Conservation (phyloP, 2,888 invertebrate species). For the Diloba caeruleocephala region DNA sequence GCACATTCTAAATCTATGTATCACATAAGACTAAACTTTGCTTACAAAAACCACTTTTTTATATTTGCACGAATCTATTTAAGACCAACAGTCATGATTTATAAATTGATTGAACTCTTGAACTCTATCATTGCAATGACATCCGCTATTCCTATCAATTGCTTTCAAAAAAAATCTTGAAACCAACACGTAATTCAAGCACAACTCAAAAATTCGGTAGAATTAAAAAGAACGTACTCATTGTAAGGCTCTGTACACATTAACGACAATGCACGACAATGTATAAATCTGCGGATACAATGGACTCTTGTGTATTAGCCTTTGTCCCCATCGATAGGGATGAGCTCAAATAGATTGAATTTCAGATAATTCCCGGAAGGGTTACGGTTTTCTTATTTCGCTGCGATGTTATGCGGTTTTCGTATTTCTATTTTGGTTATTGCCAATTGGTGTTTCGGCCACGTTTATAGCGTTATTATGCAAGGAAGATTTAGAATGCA, state of each 20-base stretch:
- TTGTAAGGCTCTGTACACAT: slow-evolving; percentile 82
- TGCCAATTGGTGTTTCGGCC: slow-evolving; percentile 58
- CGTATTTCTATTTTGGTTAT: slow-evolving; percentile 50
- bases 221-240: slow-evolving; percentile 74
- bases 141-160: slow-evolving; percentile 29
- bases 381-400: slow-evolving; percentile 78
- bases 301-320: slow-evolving; percentile 78
- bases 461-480: slow-evolving; percentile 57
- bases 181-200: slow-evolving; percentile 33
- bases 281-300: slow-evolving; percentile 86
- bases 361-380: slow-evolving; percentile 82
- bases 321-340: slow-evolving; percentile 83
- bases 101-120: too few species aligned
- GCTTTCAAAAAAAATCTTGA: slow-evolving; percentile 11
- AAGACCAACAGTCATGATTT: slow-evolving; percentile 13
- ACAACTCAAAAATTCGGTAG: slow-evolving; percentile 59
- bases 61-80: too few species aligned
- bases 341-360: slow-evolving; percentile 86
- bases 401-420: slow-evolving; percentile 60
- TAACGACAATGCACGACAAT: slow-evolving; percentile 82
- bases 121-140: background rate
- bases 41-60: too few species aligned
- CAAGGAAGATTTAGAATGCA: slow-evolving; percentile 50
- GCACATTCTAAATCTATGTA: too few species aligned
- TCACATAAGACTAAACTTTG: too few species aligned